Base-by-base conservation (phyloP, 2,888 invertebrate genomes). In the Lepidochrysops patricia region DNA sequence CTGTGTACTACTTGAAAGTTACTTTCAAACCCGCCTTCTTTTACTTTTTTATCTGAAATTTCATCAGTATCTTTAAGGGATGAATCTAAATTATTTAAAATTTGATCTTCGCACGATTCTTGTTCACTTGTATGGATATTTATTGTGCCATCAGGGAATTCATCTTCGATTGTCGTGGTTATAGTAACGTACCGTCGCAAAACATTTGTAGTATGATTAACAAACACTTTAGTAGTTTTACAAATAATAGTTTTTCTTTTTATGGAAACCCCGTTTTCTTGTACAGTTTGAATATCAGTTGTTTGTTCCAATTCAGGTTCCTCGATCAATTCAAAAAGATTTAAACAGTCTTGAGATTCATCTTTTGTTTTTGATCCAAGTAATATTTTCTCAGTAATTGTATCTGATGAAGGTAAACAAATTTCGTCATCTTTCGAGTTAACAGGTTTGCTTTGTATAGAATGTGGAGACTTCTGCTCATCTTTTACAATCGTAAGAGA, bases 1-100 rank as follows among this genome's bases (percentile, higher is more conserved):
- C 81, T 79, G 54, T 77, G 75, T n/a, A 75, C 65, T 19, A 79
- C 64, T 12, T 75, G 73, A 2, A 68, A 69, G 1, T 72, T 61
- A 60, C 70, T 77, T 59, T 77, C 77, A 60, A 43, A 43, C 9
- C 9, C 2, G 7, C 19, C 19, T 43, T 19, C 43, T 19, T 19
- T 43, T 43, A 19, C 43, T 23, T 12, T 43, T 12, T 43, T 43
- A 23, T 43, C 12, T 43, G 19, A 23, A 19, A 7, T 6, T 9
- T 43, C 19, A 9, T 43, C 43, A 9, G 4, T 1, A 9, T 5
- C 23, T 43, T 23, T 19, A 23, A 43, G 3, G 9, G 23, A 43
- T 19, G 60, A 27, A 19, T 60, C 57, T 2, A 12, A 26, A 7
- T n/a, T 13, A 25, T 64, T 60, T 15, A 67, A 57, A 26, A 61